A percentile compares a stretch with the other conserved stretches of the same genome.
Evolutionary conservation across 2,888 invertebrate genomes (phyloP).

Genomic region (Oscheius sp.): DNA sequence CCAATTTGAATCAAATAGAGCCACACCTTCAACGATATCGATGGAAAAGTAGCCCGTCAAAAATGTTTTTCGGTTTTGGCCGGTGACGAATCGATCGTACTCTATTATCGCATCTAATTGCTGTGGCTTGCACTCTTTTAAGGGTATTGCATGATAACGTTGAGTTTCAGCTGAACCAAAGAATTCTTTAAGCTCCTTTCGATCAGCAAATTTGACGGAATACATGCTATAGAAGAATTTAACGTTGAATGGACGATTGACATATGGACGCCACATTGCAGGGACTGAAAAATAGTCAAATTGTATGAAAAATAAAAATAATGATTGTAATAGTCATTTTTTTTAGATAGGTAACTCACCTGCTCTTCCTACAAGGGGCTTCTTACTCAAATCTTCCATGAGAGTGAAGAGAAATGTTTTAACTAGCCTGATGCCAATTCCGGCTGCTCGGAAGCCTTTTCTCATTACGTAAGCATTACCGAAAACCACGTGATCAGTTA

Average conservation of each 20-base stretch:
- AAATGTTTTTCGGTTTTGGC: neutral
- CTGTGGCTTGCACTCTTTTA: too few relatives aligned
- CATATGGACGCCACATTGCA: conserved; percentile 6
- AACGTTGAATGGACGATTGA: neutral
- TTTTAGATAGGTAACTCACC: neutral
- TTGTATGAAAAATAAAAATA: neutral
- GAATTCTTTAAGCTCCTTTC: neutral
- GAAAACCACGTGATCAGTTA: conserved; percentile 22
- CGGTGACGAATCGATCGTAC: conserved; percentile 17
- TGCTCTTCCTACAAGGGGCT: conserved; percentile 18
- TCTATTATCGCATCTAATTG: conserved; percentile 2
- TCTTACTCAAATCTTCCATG: neutral
- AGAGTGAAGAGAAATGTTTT: neutral
- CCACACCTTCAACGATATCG: conserved; percentile 16
- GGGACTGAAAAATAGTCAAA: conserved; percentile 13
- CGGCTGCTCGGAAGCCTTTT: conserved; percentile 23
- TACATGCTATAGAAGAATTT: conserved; percentile 1
- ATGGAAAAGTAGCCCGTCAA: conserved; percentile 1
- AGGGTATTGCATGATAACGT: neutral
- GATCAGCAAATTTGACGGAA: neutral
- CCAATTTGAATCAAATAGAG: neutral
- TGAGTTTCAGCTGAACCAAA: neutral
- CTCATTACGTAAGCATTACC: conserved; percentile 11
- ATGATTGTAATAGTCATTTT: too few relatives aligned
- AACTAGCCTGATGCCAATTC: conserved; percentile 8